These are phyloP conservation scores for Plutomurus gul DNA, from an alignment of 1,140 invertebrate species.

Conservation along the genomic window DNA sequence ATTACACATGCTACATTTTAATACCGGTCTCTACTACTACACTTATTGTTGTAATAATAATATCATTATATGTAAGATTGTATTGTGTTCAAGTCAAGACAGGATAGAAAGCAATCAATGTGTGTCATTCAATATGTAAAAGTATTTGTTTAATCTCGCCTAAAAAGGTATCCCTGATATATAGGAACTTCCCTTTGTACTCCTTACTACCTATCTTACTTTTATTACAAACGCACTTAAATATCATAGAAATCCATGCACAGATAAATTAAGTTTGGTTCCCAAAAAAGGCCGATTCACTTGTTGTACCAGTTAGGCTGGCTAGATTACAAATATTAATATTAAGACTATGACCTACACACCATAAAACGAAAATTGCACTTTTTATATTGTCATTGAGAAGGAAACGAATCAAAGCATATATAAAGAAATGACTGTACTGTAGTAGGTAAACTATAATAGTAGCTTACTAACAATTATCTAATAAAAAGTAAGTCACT, in stretches of 20 bases:
- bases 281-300: too few species aligned
- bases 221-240: too few species aligned
- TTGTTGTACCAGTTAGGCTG: too few species aligned
- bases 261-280: too few species aligned
- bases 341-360: too few species aligned
- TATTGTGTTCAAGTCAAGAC: background rate
- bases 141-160: background rate
- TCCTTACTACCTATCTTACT: too few species aligned
- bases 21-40: background rate
- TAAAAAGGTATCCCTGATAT: background rate
- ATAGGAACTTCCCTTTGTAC: background rate
- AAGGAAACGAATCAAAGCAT: background rate
- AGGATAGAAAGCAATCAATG: background rate
- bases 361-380: background rate
- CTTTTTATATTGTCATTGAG: conserved; percentile 6
- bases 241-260: too few species aligned
- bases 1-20: background rate
- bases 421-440: too few species aligned
- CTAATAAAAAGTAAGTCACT: too few species aligned
- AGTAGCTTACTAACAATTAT: too few species aligned
- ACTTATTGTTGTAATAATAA: background rate
- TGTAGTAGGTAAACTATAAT: too few species aligned
- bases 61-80: background rate
- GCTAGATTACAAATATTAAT: too few species aligned
- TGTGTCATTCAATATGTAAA: background rate